A percentile compares a stretch with the other conserved stretches of the same genome.
Conservation (phyloP, 2,113 vertebrate genomes). For the Hemibagrus wyckioides region DNA sequence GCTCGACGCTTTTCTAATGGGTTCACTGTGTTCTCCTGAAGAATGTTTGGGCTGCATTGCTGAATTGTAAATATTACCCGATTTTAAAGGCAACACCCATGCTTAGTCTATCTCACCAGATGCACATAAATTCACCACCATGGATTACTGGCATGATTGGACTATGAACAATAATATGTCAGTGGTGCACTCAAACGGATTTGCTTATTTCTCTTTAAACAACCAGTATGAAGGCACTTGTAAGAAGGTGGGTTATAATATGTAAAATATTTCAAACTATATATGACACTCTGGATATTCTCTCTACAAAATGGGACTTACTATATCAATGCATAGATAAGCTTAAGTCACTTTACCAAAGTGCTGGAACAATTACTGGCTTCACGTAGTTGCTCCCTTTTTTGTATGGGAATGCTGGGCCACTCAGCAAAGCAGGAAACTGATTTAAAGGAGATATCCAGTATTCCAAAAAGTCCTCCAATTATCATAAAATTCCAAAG, state of each 20-base stretch:
- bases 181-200: slow-evolving; percentile 71
- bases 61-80: slow-evolving; percentile 62
- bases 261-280: slow-evolving; percentile 32
- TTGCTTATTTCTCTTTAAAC: slow-evolving; percentile 59
- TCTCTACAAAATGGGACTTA: slow-evolving; percentile 41
- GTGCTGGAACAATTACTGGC: slow-evolving; percentile 57
- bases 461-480: slow-evolving; percentile 66
- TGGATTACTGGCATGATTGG: slow-evolving; percentile 68
- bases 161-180: slow-evolving; percentile 67
- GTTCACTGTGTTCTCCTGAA: slow-evolving; percentile 33
- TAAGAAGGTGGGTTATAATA: background rate
- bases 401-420: slow-evolving; percentile 47
- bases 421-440: slow-evolving; percentile 55
- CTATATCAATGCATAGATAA: slow-evolving; percentile 58
- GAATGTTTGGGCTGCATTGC: slow-evolving; percentile 41
- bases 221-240: slow-evolving; percentile 60
- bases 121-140: slow-evolving; percentile 56
- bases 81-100: slow-evolving; percentile 64
- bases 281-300: slow-evolving; percentile 35
- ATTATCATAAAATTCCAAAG: slow-evolving; percentile 68
- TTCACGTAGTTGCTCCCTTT: slow-evolving; percentile 57
- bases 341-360: slow-evolving; percentile 60
- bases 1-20: slow-evolving; percentile 12
- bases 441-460: slow-evolving; percentile 66
- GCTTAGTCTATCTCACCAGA: slow-evolving; percentile 58